Evolutionary conservation across 2,797 vertebrate genomes (phyloP).

Genomic region (Dromococcyx pavoninus): DNA sequence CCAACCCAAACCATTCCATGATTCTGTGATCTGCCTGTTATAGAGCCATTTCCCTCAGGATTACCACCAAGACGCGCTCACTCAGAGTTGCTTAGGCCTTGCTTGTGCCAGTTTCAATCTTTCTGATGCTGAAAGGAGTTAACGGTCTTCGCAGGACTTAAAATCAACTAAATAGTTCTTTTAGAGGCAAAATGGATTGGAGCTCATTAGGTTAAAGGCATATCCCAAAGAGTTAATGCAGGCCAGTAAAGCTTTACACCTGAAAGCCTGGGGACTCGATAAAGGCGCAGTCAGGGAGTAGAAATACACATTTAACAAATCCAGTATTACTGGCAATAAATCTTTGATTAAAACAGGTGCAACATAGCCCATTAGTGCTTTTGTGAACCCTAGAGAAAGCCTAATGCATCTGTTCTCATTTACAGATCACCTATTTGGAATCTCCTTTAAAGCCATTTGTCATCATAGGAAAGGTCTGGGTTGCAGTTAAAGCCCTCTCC

Average conservation of each 20-base stretch:
- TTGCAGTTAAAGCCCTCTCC: background rate
- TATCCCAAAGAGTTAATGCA: background rate
- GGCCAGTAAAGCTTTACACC: background rate
- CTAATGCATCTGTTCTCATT: background rate
- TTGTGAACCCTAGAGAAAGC: background rate
- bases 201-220: background rate
- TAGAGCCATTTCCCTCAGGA: background rate
- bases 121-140: background rate
- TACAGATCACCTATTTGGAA: background rate
- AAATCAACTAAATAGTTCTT: background rate
- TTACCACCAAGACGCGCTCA: background rate
- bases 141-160: background rate
- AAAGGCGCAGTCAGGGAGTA: background rate
- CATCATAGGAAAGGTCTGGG: background rate
- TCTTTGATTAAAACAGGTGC: background rate
- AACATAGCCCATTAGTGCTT: background rate
- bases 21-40: background rate
- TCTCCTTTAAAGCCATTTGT: background rate
- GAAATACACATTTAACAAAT: background rate
- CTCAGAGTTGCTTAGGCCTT: rapidly evolving
- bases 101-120: background rate
- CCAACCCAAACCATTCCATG: too few relatives aligned
- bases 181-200: background rate
- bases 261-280: background rate
- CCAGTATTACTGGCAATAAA: background rate